Conservation (phyloP, 2,797 vertebrate genomes). For the Molossus molossus region DNA sequence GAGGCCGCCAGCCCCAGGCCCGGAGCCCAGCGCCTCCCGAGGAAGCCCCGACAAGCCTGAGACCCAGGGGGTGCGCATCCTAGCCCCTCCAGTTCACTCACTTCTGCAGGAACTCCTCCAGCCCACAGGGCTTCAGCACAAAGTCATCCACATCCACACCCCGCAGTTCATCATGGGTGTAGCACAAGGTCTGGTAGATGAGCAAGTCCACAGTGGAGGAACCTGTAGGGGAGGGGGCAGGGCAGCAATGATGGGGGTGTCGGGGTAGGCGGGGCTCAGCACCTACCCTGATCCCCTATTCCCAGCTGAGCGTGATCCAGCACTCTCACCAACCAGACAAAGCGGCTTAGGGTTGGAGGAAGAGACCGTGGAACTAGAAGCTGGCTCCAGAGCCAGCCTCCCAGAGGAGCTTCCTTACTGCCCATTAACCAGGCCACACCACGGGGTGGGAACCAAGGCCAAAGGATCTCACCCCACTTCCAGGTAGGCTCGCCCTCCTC, state of each 20-base stretch:
- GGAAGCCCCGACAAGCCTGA: background rate
- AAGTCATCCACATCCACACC: constrained; percentile 93
- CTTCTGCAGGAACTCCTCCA: constrained; percentile 96
- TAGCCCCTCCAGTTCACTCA: constrained; percentile 87
- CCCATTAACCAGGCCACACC: no score
- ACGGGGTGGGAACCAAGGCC: background rate
- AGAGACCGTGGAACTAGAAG: background rate
- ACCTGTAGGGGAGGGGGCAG: constrained; percentile 86
- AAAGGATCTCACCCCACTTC: background rate
- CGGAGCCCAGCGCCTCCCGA: background rate
- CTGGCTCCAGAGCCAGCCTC: background rate
- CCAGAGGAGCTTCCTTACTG: background rate
- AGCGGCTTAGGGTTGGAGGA: background rate
- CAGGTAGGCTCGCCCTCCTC: accelerated
- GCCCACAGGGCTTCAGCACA: constrained; percentile 95
- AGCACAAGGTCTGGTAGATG: constrained; percentile 97
- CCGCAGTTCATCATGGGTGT: constrained; percentile 94
- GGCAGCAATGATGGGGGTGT: background rate
- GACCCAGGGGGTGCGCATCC: background rate
- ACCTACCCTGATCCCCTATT: background rate
- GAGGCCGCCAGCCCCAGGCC: background rate
- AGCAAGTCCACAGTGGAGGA: constrained; percentile 97
- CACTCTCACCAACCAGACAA: background rate
- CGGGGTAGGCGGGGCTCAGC: background rate
- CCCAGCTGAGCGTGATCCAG: background rate